phyloP scores from a whole-genome alignment of 30 jellyfish, hydroid and myxozoan species.

The Hydra vulgaris region DNA sequence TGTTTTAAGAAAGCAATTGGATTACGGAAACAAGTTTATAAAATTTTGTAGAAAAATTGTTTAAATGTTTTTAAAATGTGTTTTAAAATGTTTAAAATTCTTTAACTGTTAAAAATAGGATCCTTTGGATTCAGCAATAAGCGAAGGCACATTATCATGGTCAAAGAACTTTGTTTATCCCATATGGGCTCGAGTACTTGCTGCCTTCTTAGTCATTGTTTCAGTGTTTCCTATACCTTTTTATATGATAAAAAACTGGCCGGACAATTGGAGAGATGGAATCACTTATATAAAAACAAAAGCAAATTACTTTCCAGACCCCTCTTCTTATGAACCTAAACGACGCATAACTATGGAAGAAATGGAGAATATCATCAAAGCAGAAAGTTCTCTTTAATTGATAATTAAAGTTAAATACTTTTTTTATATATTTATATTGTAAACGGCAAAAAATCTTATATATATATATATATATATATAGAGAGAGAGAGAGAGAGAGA shows the following conservation, averaged over 20 bases:
- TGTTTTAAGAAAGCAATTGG: no score
- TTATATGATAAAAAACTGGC: conserved; percentile 85
- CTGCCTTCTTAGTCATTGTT: conserved; percentile 69
- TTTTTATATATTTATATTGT: no score
- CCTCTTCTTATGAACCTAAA: conserved; percentile 23
- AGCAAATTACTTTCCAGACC: conserved; percentile 32
- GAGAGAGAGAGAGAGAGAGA: no score
- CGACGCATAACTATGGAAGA: conserved; percentile 12
- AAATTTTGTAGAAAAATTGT: no score
- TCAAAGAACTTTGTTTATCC: conserved; percentile 49
- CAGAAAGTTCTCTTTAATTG: background rate
- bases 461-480: no score
- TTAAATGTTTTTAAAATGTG: no score
- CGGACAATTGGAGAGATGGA: conserved; percentile 13
- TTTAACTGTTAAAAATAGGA: no score
- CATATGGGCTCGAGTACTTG: conserved; percentile 73
- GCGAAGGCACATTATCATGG: conserved; percentile 61
- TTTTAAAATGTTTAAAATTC: no score
- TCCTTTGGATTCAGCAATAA: conserved; percentile 11
- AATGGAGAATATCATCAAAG: conserved; percentile 20
- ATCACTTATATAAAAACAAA: background rate
- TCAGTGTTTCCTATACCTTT: conserved; percentile 86
- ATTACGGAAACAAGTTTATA: no score
- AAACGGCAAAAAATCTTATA: no score
- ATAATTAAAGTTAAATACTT: no score